Conservation (phyloP, 2,113 vertebrate species). For the Pungitius pungitius region DNA sequence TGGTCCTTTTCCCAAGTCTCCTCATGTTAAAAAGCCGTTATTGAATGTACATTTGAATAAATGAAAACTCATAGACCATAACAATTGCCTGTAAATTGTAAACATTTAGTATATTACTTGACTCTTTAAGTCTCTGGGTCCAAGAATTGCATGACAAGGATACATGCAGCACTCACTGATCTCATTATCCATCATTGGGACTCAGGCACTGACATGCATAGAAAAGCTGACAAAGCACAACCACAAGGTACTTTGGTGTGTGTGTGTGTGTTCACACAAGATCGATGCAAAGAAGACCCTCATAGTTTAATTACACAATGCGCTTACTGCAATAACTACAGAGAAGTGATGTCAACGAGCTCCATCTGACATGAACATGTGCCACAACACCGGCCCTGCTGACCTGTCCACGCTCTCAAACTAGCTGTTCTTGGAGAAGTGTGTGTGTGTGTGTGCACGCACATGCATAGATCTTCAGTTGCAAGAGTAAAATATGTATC, state of each 20-base stretch:
- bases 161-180: too few species aligned
- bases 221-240: slow-evolving; percentile 17
- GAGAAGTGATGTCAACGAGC: slow-evolving; percentile 13
- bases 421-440: slow-evolving; percentile 13
- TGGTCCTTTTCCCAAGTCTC: neutral
- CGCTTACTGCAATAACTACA: slow-evolving; percentile 15
- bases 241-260: too few species aligned
- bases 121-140: too few species aligned
- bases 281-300: neutral
- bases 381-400: neutral
- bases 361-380: slow-evolving; percentile 6
- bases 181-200: too few species aligned
- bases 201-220: slow-evolving; percentile 21
- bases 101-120: too few species aligned
- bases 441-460: neutral
- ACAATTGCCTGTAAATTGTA: too few species aligned
- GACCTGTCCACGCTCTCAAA: slow-evolving; percentile 16
- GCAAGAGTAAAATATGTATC: neutral
- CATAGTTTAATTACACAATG: slow-evolving; percentile 12
- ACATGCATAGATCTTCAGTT: neutral
- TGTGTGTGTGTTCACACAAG: neutral
- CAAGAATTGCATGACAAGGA: too few species aligned
- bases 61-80: neutral
- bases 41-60: neutral
- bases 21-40: neutral